Evolutionary conservation across 2,888 invertebrate genomes (phyloP), one percentile per base, ranked within the genome.

Genomic region (Salpingus planirostris): DNA sequence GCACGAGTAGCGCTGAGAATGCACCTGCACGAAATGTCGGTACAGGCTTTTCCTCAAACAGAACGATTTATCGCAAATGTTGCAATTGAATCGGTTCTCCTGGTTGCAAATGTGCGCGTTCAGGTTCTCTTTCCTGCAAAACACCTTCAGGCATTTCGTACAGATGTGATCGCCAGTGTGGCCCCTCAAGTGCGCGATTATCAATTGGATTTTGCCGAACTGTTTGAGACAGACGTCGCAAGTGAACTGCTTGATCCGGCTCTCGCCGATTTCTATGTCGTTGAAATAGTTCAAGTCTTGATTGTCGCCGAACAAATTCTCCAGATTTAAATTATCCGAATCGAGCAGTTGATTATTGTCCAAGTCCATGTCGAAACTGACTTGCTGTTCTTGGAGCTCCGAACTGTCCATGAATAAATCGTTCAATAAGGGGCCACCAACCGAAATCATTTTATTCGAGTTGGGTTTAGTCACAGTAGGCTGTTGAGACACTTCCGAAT

Each of bases 161-260:
- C 74, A 74, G 23, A 62, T 60, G 46, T 65, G 67, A 36, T 66
- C 65, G 2, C 67, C 70, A 3, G 68, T 66, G 45, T 75, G 74
- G 32, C 64, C 63, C 13, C 62, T 62, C 43, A 73, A 59, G 50
- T 75, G 75, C n/a, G 43, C 33, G 13, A 56, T 36, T 3, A 62
- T 36, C 11, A 42, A 36, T 27, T 36, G 42, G 24, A 46, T 27
- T 38, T 54, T 57, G 2, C 43, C 36, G 41, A 60, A 62, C 10
- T 40, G 36, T 15, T 36, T 36, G 2, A 36, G 26, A 40, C 63
- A 63, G 35, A 63, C 54, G 48, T 63, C 62, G 41, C 63, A 64
- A 10, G 56, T 40, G 27, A 54, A 46, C 31, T 54, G 49, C 11
- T 39, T 31, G n/a, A n/a, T n/a, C 11, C 31, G 32, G 29, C 31